Percentiles rank a stretch among this genome's conserved stretches.
Evolutionary conservation across 2,797 vertebrate species (phyloP).

Genomic region (Eulemur mongoz): DNA sequence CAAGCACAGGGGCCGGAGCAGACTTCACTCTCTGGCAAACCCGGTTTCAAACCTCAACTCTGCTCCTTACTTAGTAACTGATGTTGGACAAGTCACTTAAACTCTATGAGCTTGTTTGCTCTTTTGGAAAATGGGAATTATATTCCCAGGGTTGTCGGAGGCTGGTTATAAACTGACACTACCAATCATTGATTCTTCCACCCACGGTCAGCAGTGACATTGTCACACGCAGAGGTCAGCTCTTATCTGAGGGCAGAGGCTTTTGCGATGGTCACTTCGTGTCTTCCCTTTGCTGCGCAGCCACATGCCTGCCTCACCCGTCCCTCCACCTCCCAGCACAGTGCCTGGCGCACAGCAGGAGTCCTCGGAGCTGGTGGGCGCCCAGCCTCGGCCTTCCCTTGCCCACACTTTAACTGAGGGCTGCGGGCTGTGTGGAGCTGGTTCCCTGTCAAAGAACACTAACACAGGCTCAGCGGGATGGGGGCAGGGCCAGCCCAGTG

Average conservation of each 20-base stretch:
- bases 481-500: neutral
- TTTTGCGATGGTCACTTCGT: rapidly evolving
- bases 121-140: neutral
- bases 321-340: neutral
- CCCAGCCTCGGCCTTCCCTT: neutral
- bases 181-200: neutral
- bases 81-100: neutral
- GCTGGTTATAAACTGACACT: neutral
- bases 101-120: neutral
- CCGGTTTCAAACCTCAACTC: neutral
- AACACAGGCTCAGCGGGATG: too few relatives aligned
- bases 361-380: rapidly evolving
- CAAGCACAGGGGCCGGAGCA: neutral
- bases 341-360: too few relatives aligned
- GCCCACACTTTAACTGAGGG: neutral
- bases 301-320: neutral
- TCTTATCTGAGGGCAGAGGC: neutral
- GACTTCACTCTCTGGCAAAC: neutral
- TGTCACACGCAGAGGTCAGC: rapidly evolving
- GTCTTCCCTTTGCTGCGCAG: neutral
- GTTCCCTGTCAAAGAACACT: neutral
- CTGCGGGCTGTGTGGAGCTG: neutral
- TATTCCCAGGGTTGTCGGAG: neutral
- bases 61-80: neutral
- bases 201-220: rapidly evolving